Base-by-base conservation (phyloP, 1,140 invertebrate genomes). In the Sycophila sp. region DNA sequence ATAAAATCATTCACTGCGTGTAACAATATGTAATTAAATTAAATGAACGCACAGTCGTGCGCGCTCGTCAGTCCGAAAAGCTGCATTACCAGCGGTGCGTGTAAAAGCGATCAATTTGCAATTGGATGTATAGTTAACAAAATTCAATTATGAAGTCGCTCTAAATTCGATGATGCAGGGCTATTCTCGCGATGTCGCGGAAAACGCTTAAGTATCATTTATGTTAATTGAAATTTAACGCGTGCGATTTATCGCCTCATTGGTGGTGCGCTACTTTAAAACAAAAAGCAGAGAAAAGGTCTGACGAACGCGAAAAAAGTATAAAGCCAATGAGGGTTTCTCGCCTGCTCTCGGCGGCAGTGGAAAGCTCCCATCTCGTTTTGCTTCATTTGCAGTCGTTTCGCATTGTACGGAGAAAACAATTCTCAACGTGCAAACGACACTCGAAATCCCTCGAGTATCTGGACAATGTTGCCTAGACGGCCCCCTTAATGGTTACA, bases 381-480 rank as follows among this genome's bases (percentile, higher is more conserved):
- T 10, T 10, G 17, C 30, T 30, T 56, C 53, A 56, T 56, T 56
- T 56, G 53, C 34, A 34, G 32, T 34, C 53, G 32, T 7, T 30
- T 1, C 8, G 15, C n/a, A n/a, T n/a, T 13, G 15, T 17, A 30
- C 53, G 53, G 8, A 19, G 53, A 56, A 56, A 56, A 56, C 53
- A 56, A 56, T 56, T 56, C 53, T 30, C 53, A 32, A 56, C 17
- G 53, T 56, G 53, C 53, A 56, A 56, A 56, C 53, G 53, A 56
- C 53, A 56, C 53, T 19, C 53, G 17, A 56, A 56, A 56, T 56
- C 53, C 53, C 53, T 30, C 13, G 53, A 22, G 53, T 36, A 56
- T 36, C 53, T 36, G 30, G 53, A 36, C 53, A 30, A 56, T 36
- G 30, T 36, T 56, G 32, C 53, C 53, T 56, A 56, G 53, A 34